Percentiles rank a stretch among this genome's conserved stretches.
Evolutionary conservation across 2,113 vertebrate genomes (phyloP).

Genomic region (Danio rerio): DNA sequence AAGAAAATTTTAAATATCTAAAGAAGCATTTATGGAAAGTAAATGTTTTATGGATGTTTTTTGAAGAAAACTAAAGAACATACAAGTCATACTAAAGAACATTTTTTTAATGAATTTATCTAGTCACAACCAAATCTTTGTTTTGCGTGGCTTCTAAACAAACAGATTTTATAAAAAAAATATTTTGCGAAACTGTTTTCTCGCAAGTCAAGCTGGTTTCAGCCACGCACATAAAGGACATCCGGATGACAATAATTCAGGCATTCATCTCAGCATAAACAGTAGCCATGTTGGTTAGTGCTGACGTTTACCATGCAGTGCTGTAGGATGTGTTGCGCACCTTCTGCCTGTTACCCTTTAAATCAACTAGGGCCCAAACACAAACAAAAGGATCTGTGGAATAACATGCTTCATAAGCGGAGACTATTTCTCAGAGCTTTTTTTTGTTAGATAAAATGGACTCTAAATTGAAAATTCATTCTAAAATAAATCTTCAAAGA

Average conservation of each 20-base stretch:
- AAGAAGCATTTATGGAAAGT: no score
- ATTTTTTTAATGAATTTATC: no score
- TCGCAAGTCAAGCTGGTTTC: background rate
- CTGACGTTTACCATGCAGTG: conserved; percentile 50
- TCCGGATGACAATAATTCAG: background rate
- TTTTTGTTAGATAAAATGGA: background rate
- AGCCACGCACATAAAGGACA: conserved; percentile 1
- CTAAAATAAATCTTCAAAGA: no score
- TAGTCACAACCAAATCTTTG: background rate
- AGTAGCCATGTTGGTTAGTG: conserved; percentile 39
- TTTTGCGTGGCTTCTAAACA: background rate
- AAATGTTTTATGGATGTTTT: no score
- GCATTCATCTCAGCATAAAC: conserved; percentile 58
- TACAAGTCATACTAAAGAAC: no score
- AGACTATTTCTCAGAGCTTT: background rate
- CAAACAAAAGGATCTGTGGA: conserved; percentile 19
- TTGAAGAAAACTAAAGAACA: no score
- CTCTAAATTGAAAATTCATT: background rate
- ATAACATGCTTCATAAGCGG: background rate
- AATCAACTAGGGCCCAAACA: background rate
- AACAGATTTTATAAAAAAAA: background rate
- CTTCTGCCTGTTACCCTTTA: background rate
- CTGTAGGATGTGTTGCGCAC: background rate
- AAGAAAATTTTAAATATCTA: no score
- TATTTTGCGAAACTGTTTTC: background rate